Base-by-base conservation (phyloP, 2,113 vertebrate genomes). In the Xerus inauris region DNA sequence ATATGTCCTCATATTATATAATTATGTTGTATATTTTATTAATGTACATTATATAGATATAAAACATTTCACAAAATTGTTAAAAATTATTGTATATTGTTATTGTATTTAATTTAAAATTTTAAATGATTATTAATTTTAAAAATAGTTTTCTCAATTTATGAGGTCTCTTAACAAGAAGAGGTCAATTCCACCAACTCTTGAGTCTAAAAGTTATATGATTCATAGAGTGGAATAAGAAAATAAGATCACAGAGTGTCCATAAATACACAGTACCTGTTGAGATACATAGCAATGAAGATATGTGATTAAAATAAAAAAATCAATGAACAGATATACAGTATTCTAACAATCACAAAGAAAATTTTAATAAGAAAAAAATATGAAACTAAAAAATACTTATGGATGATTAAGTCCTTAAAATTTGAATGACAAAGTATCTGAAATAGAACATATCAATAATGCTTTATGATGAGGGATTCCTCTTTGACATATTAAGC, bases 51-150 rank as follows among this genome's bases (percentile, higher is more conserved):
- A 32, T 24, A 40, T 24, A 91, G 19, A 77, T 45, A 84, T 13
- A 2, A 38, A 82, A 71, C 79, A 54, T 64, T 77, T 88, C 47
- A 62, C 9, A 95, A 91, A 91, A 77, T 1, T 54, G 0, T 24
- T 38, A 62, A 54, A 76, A 64, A 59, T 51, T 62, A 65, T 64
- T 84, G 5, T 69, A 6, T 64, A 49, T 64, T 45, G 59, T 22
- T 57, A 57, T 57, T 57, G 54, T 51, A 83, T n/a, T 77, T 69
- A 72, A 88, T 59, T 97, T 83, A 75, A 95, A 91, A 32, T n/a
- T 82, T 83, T 42, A 87, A 95, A 20, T 91, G 17, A 12, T 7
- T 76, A 49, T 90, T 51, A 80, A 71, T 80, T 87, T 69, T 73
- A 92, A 90, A 81, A 92, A 64, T 40, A 45, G 4, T 87, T 89